Base-by-base conservation (phyloP, 2,888 invertebrate species). In the Hydraecia micacea region DNA sequence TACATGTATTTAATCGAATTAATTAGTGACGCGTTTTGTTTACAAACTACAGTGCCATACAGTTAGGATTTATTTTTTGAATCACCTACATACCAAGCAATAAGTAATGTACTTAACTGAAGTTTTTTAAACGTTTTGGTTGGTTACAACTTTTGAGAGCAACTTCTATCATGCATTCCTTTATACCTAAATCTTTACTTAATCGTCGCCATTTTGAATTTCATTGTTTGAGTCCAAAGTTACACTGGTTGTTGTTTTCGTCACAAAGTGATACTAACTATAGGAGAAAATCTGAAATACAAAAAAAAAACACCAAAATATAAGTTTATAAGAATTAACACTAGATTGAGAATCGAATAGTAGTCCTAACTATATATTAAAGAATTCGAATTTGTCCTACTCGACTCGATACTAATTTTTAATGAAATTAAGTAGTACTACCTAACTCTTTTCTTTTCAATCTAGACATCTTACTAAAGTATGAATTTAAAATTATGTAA, bases 261-360 rank as follows among this genome's bases (percentile, higher is more conserved):
- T 79, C 83, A 85, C 71, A 79, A 84, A 83, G 89, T 89, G 87
- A 88, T 89, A 88, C 78, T 86, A 84, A 84, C 76, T 77, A 74
- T 88, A 84, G 77, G 80, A 71, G 65, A 63, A 32, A 80, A 81
- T 65, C 74, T 74, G 58, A 80, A 80, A 83, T 79, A 78, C 63
- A 86, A 84, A 85, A 75, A 75, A 68, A 49, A 58, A 78, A 85
- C 83, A 85, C 83, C 79, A 81, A 81, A 75, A 66, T 81, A 81
- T 75, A 77, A 76, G 80, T 85, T 83, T 77, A 39, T 80, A 75
- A 75, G 36, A 63, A 72, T 79, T 81, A 75, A 83, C 65, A 70
- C 78, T 82, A 81, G 63, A 80, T 83, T 77, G 81, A 77, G 77
- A 87, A 71, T 73, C 79, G 60, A 84, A 83, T 74, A 52, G 70